Percentiles rank a stretch among this genome's conserved stretches.
Evolutionary conservation across 2,113 vertebrate genomes (phyloP).

Genomic region (Microtus ochrogaster): DNA sequence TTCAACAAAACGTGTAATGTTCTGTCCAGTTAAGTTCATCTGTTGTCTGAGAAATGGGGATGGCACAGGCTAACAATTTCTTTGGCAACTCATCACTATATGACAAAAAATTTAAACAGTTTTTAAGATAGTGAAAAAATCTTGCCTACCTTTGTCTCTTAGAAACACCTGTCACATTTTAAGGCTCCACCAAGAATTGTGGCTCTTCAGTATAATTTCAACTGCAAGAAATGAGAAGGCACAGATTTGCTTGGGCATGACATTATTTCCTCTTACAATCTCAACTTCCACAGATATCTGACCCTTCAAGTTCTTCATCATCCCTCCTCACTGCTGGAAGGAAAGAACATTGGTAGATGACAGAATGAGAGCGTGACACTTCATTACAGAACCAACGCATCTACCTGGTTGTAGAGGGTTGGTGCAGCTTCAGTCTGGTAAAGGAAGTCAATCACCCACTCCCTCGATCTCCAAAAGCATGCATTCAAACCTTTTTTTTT

Average conservation of each 20-base stretch:
- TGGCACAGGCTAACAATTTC: neutral
- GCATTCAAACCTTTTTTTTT: neutral
- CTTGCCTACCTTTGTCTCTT: neutral
- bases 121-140: neutral
- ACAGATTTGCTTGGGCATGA: constrained; percentile 51
- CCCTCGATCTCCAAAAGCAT: neutral
- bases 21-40: neutral
- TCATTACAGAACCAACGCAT: constrained; percentile 46
- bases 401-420: constrained; percentile 25
- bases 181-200: neutral
- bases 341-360: constrained; percentile 46
- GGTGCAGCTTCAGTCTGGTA: constrained; percentile 55
- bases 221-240: neutral
- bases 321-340: constrained; percentile 55
- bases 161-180: constrained; percentile 47
- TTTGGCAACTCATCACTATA: neutral
- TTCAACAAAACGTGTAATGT: neutral
- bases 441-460: constrained; percentile 46
- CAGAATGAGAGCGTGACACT: constrained; percentile 51
- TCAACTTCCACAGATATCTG: constrained; percentile 52
- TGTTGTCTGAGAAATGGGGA: neutral
- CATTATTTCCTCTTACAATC: constrained; percentile 37
- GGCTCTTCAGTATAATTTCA: neutral
- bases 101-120: neutral
- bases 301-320: constrained; percentile 59